Evolutionary conservation across 2,113 vertebrate species (phyloP).

Genomic region (Heterochromis multidens): DNA sequence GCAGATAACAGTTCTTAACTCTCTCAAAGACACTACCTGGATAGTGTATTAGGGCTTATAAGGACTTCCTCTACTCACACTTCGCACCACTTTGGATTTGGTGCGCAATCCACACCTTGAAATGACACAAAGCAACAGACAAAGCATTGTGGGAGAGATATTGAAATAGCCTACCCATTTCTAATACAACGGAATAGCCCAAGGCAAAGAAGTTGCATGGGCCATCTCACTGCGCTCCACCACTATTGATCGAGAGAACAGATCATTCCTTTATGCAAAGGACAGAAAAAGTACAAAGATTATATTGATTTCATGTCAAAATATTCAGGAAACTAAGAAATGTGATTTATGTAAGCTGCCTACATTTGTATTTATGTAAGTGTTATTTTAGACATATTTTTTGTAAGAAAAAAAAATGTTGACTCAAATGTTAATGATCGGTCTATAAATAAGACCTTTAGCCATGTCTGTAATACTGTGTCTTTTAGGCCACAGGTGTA

Average conservation of each 20-base stretch:
- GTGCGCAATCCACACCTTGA: neutral
- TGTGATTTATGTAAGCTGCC: slow-evolving; percentile 62
- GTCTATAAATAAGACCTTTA: neutral
- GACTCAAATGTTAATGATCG: neutral
- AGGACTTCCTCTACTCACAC: neutral
- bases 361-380: slow-evolving; percentile 53
- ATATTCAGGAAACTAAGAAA: slow-evolving; percentile 18
- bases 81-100: neutral
- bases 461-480: neutral
- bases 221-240: slow-evolving; percentile 16
- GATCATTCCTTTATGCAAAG: slow-evolving; percentile 36
- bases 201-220: slow-evolving; percentile 25
- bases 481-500: neutral
- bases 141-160: slow-evolving; percentile 15
- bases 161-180: slow-evolving; percentile 30
- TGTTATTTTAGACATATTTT: slow-evolving; percentile 23
- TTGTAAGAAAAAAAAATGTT: neutral
- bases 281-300: slow-evolving; percentile 7
- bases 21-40: neutral
- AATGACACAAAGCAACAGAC: neutral
- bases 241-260: slow-evolving; percentile 48
- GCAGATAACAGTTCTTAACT: neutral
- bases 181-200: slow-evolving; percentile 12
- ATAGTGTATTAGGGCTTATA: neutral
- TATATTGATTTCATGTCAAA: slow-evolving; percentile 41